Base-by-base conservation (phyloP, 2,113 vertebrate species). In the Oxyura jamaicensis region DNA sequence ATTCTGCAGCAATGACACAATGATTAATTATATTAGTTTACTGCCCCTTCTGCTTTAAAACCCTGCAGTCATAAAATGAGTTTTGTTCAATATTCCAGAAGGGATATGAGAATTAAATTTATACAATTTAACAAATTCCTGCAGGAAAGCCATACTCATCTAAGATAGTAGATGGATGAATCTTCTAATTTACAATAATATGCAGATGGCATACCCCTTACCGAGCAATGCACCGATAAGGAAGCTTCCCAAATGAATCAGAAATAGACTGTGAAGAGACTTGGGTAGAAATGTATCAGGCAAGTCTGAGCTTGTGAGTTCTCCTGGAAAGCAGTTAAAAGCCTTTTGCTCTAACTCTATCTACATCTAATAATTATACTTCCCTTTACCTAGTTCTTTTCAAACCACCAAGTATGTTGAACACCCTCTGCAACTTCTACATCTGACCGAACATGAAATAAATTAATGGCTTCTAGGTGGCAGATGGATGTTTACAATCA, bases 1-100 rank as follows among this genome's bases (percentile, higher is more conserved):
- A 95, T 94, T 93, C 94, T 72, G 69, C 75, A 95, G 90, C 94
- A 96, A 95, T 66, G 88, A 88, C 86, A 97, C 86, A 97, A 94
- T 97, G 95, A 97, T 96, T 97, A 96, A 97, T 96, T 96, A 95
- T 95, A 97, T 96, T 96, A 93, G 88, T 91, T 94, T 91, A 90
- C 73, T 96, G 86, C 68, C 90, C 89, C 89, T 95, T 95, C 93
- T 75, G 87, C 91, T 97, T 95, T 95, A 96, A 97, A 93, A 91
- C 76, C 58, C 96, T 93, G 83, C 79, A 95, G 87, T 96, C 96
- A 95, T 77, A 90, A 96, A 95, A 97, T 84, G 86, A 96, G 79
- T 96, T 96, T 83, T 92, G 90, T 83, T 83, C 87, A 91, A 94
- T 95, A 97, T 91, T 97, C 93, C 90, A 90, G 85, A 74, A 97